These are phyloP conservation scores for Ophioderma brevispina DNA, from an alignment of 35 echinoderm and acorn worm species.

Conservation along the genomic window DNA sequence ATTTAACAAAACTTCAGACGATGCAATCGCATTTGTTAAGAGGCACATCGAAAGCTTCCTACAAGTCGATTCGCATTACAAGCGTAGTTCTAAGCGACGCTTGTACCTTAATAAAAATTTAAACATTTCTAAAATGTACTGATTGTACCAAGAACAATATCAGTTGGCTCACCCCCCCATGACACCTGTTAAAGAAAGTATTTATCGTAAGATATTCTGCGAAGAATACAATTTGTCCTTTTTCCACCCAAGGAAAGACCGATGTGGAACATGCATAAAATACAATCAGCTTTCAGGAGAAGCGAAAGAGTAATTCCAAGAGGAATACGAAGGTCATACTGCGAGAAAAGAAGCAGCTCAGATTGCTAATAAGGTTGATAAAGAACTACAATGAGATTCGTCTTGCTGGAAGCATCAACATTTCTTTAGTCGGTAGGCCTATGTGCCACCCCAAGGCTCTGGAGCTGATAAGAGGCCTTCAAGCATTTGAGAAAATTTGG, in stretches of 20 bases:
- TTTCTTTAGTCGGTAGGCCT: too few relatives aligned
- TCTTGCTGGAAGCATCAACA: too few relatives aligned
- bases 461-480: too few relatives aligned
- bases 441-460: too few relatives aligned
- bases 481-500: too few relatives aligned
- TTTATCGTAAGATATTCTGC: too few relatives aligned
- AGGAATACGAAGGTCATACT: constrained; percentile 57
- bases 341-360: constrained; percentile 46
- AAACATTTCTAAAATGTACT: too few relatives aligned
- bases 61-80: neutral
- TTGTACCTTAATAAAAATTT: too few relatives aligned
- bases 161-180: neutral
- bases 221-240: too few relatives aligned
- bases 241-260: constrained; percentile 60
- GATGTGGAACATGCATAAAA: constrained; percentile 43
- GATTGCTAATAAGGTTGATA: constrained; percentile 44
- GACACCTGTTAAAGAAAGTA: neutral
- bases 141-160: neutral
- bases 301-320: constrained; percentile 32
- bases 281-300: constrained; percentile 48
- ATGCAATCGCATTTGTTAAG: neutral
- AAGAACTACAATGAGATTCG: too few relatives aligned
- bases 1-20: neutral
- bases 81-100: neutral
- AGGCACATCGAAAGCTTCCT: neutral